phyloP scores from a whole-genome alignment of 1,140 invertebrate genomes.

The Dreissena rostriformis region DNA sequence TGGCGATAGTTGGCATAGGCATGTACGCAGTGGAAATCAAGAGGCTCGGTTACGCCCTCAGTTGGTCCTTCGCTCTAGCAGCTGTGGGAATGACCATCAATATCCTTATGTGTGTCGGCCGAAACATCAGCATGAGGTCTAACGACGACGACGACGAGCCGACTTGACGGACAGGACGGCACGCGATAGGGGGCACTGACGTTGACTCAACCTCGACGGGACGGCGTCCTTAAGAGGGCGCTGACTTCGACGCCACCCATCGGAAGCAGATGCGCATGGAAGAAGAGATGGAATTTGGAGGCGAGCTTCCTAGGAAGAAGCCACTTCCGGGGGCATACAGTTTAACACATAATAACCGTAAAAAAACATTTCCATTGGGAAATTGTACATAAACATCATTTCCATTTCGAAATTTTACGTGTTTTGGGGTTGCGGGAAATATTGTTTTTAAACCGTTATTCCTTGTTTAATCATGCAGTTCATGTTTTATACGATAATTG shows the following conservation, averaged over 20 bases:
- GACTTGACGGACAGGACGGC: too few relatives aligned
- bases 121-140: constrained; percentile 36
- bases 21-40: constrained; percentile 25
- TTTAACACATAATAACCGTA: too few relatives aligned
- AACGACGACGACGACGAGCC: background rate
- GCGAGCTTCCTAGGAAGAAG: too few relatives aligned
- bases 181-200: constrained; percentile 21
- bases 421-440: too few relatives aligned
- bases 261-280: constrained; percentile 21
- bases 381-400: too few relatives aligned
- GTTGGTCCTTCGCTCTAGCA: constrained; percentile 38
- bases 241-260: constrained; percentile 14
- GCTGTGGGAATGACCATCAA: constrained; percentile 29
- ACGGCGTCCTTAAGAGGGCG: constrained; percentile 17
- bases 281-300: background rate
- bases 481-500: too few relatives aligned
- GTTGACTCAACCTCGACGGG: background rate
- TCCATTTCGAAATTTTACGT: too few relatives aligned
- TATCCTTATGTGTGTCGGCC: constrained; percentile 48
- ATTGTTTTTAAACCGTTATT: too few relatives aligned
- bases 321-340: too few relatives aligned
- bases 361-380: too few relatives aligned
- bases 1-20: constrained; percentile 27
- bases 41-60: constrained; percentile 2
- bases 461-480: too few relatives aligned